Evolutionary conservation across 2,113 vertebrate species (phyloP).

Genomic region (Sceloporus undulatus): DNA sequence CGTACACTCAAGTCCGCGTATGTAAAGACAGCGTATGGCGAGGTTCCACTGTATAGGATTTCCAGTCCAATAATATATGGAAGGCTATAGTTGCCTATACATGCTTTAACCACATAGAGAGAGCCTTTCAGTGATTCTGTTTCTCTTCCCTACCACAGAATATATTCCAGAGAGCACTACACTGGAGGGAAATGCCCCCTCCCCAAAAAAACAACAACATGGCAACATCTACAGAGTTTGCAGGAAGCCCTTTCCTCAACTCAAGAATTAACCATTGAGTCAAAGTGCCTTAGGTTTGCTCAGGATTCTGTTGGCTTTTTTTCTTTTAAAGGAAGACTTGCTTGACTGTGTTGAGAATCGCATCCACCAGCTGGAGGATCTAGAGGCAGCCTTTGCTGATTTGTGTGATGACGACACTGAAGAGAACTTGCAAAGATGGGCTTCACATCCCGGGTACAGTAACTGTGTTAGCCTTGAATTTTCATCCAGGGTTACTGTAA

Average conservation of each 20-base stretch:
- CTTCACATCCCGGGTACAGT: slow-evolving; percentile 84
- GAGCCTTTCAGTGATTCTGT: neutral
- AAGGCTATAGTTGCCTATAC: too few relatives aligned
- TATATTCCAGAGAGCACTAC: too few relatives aligned
- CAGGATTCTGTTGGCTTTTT: neutral
- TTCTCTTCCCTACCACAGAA: too few relatives aligned
- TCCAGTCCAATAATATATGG: too few relatives aligned
- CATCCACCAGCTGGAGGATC: slow-evolving; percentile 90
- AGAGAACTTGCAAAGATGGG: slow-evolving; percentile 86
- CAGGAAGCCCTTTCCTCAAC: neutral
- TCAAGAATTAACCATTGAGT: neutral
- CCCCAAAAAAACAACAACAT: neutral
- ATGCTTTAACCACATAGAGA: too few relatives aligned
- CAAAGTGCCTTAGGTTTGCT: too few relatives aligned
- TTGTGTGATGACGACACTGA: slow-evolving; percentile 90
- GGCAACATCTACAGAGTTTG: too few relatives aligned
- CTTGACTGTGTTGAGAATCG: slow-evolving; percentile 89
- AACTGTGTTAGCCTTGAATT: too few relatives aligned
- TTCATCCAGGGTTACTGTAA: neutral
- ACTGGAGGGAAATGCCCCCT: neutral
- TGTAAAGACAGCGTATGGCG: too few relatives aligned
- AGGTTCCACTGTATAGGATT: too few relatives aligned
- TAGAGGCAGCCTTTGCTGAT: slow-evolving; percentile 93
- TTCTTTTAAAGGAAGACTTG: slow-evolving; percentile 78
- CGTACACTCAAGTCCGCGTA: too few relatives aligned